Percentiles rank a stretch among this genome's conserved stretches.
Conservation (phyloP, 2,888 invertebrate species). For the Parnassius apollo region DNA sequence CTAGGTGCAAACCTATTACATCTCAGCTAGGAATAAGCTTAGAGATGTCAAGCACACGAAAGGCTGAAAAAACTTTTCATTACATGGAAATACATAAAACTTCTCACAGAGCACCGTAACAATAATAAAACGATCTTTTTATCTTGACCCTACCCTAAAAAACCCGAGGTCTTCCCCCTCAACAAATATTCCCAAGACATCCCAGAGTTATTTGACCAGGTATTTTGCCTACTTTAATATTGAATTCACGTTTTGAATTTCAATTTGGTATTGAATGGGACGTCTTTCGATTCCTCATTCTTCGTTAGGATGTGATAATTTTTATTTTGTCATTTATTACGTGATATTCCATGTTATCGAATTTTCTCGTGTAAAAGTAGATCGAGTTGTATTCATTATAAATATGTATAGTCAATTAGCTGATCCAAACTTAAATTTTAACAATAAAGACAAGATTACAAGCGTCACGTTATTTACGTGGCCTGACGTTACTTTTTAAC, state of each 20-base stretch:
- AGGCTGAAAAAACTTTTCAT: constrained; percentile 6
- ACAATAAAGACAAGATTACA: background rate
- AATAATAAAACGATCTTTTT: constrained; percentile 27
- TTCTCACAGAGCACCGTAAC: constrained; percentile 17
- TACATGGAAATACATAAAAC: constrained; percentile 14
- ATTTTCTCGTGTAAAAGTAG: constrained; percentile 2
- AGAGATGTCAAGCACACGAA: background rate
- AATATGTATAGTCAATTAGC: constrained; percentile 18
- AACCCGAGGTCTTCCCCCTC: constrained; percentile 29
- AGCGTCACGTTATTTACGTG: constrained; percentile 3
- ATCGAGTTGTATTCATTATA: constrained; percentile 6
- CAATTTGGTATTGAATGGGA: constrained; percentile 43
- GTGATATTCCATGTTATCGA: constrained; percentile 12
- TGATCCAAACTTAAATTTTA: constrained; percentile 1
- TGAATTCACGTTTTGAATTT: constrained; percentile 46
- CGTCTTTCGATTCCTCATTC: constrained; percentile 29
- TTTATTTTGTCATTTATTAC: constrained; percentile 20
- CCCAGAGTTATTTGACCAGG: constrained; percentile 46
- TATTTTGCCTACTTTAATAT: constrained; percentile 48
- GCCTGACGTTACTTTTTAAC: no score
- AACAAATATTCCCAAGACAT: constrained; percentile 43
- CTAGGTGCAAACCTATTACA: no score
- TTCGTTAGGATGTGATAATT: constrained; percentile 23
- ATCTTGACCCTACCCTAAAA: constrained; percentile 24
- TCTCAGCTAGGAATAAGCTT: no score